Conservation (phyloP, 92 coral and sea anemone species). For the Umimayanthus kanabou region DNA sequence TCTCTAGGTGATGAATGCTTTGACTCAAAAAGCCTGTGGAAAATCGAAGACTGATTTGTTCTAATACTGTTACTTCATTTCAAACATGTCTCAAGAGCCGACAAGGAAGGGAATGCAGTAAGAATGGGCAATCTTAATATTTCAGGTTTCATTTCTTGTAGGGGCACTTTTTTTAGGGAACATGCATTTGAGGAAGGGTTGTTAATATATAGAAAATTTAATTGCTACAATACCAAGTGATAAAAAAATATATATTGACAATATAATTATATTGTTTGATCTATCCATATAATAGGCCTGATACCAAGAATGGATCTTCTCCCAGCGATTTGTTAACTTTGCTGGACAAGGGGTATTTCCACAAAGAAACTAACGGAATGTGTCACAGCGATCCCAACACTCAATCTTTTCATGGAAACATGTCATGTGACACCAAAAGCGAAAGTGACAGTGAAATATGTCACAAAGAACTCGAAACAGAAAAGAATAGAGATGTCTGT, state of each 20-base stretch:
- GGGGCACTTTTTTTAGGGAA: too few species aligned
- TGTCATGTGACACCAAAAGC: neutral
- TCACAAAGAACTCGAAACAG: neutral
- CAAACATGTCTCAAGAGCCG: too few species aligned
- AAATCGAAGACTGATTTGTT: too few species aligned
- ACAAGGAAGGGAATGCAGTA: too few species aligned
- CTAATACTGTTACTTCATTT: too few species aligned
- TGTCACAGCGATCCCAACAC: neutral
- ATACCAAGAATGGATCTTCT: neutral
- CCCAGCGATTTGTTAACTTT: slow-evolving; percentile 17
- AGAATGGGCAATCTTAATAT: neutral
- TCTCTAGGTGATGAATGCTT: too few species aligned
- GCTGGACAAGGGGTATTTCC: neutral
- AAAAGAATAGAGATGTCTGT: neutral
- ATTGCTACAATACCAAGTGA: neutral
- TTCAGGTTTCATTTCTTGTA: neutral
- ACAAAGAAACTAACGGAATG: neutral
- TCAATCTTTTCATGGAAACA: neutral
- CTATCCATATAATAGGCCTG: neutral
- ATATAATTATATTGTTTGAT: too few species aligned
- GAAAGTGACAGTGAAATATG: neutral
- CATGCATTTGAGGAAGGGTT: neutral
- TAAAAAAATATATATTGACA: neutral
- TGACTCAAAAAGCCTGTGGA: too few species aligned
- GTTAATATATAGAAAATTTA: neutral